These are phyloP conservation scores for Cichladusa arquata DNA, from an alignment of 2,113 vertebrate species.

Conservation along the genomic window DNA sequence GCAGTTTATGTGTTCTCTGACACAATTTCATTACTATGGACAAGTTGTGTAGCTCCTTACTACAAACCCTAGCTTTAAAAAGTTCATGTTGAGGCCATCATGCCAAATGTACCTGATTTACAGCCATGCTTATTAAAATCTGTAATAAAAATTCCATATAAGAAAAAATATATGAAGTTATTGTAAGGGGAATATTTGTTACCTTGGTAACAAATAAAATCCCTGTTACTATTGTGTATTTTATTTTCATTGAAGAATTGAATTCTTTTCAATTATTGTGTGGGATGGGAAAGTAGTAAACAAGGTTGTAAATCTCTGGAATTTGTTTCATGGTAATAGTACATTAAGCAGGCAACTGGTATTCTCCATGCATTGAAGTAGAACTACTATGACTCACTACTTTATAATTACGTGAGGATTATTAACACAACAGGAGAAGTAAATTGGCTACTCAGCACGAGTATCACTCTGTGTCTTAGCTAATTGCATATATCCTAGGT, in stretches of 20 bases:
- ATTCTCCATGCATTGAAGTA: conserved; percentile 6
- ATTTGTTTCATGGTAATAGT: conserved; percentile 33
- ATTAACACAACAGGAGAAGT: conserved; percentile 20
- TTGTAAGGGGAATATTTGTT: conserved; percentile 52
- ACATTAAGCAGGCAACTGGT: conserved; percentile 44
- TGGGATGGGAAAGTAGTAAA: conserved; percentile 53
- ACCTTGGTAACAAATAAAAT: conserved; percentile 66
- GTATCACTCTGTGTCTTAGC: background rate
- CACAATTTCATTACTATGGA: conserved; percentile 3
- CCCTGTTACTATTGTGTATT: conserved; percentile 10
- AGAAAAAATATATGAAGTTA: conserved; percentile 46
- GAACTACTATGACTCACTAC: background rate
- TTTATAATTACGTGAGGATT: conserved; percentile 36
- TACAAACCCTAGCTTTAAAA: background rate
- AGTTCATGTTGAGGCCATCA: conserved; percentile 35
- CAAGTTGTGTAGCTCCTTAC: background rate
- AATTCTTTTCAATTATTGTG: conserved; percentile 64
- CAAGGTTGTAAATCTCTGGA: conserved; percentile 59
- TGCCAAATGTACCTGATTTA: conserved; percentile 41
- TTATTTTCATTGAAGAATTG: conserved; percentile 62
- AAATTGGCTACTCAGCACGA: conserved; percentile 40
- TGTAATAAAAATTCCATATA: conserved; percentile 40
- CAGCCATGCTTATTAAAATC: conserved; percentile 35
- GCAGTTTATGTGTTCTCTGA: background rate
- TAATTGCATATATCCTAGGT: conserved; percentile 14